Evolutionary conservation across 2,888 invertebrate species (phyloP).

Genomic region (Eupithecia centaureata): DNA sequence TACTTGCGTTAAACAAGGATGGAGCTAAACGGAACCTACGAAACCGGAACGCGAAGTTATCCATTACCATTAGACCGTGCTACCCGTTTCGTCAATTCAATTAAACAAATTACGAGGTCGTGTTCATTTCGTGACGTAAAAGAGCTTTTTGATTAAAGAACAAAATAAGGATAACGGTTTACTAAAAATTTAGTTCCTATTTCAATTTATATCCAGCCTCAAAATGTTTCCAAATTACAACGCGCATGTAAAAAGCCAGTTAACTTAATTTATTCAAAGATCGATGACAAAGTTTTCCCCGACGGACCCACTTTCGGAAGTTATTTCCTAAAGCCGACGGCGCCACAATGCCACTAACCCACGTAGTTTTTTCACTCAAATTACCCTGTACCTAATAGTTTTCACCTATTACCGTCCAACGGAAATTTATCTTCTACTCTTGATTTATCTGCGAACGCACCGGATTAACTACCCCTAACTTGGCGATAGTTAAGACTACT

Average conservation of each 20-base stretch:
- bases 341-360: slow-evolving; percentile 57
- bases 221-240: not conserved
- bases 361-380: slow-evolving; percentile 62
- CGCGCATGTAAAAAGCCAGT: slow-evolving; percentile 34
- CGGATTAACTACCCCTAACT: slow-evolving; percentile 84
- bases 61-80: slow-evolving; percentile 51
- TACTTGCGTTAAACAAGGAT: slow-evolving; percentile 33
- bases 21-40: slow-evolving; percentile 29
- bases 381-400: slow-evolving; percentile 79
- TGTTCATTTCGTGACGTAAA: slow-evolving; percentile 43
- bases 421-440: slow-evolving; percentile 81
- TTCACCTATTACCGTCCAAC: slow-evolving; percentile 81
- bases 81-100: slow-evolving; percentile 50
- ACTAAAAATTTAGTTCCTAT: not conserved
- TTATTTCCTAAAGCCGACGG: slow-evolving; percentile 39
- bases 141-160: not conserved
- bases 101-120: slow-evolving; percentile 48
- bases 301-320: slow-evolving; percentile 43
- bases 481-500: slow-evolving; percentile 84
- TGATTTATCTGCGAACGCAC: slow-evolving; percentile 79
- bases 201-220: not conserved
- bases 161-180: not conserved
- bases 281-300: slow-evolving; percentile 44
- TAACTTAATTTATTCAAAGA: slow-evolving; percentile 44
- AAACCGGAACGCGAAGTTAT: slow-evolving; percentile 40